Percentiles rank a stretch among this genome's conserved stretches.
These are phyloP conservation scores for Sinocyclocheilus maitianheensis DNA, from an alignment of 2,113 vertebrate genomes.

Conservation along the genomic window DNA sequence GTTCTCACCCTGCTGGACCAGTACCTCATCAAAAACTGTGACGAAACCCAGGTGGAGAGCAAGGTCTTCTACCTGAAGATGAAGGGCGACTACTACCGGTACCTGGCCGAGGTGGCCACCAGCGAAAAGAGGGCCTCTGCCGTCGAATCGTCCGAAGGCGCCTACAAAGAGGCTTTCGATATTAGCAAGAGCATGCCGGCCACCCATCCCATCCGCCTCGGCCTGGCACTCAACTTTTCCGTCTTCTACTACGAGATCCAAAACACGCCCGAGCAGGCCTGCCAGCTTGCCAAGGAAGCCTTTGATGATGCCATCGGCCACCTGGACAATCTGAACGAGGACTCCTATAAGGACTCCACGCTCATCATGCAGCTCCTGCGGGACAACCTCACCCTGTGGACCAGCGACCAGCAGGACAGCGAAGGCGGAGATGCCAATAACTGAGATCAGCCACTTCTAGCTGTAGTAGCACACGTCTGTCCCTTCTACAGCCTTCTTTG, in stretches of 20 bases:
- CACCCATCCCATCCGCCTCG: slow-evolving; percentile 88
- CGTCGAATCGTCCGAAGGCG: slow-evolving; percentile 83
- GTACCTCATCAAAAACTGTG: slow-evolving; percentile 90
- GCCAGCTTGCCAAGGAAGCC: slow-evolving; percentile 89
- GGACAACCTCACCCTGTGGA: slow-evolving; percentile 92
- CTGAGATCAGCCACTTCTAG: slow-evolving; percentile 60
- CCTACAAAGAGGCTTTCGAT: slow-evolving; percentile 89
- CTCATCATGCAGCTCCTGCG: slow-evolving; percentile 88
- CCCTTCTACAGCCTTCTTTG: not conserved
- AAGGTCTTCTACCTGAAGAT: slow-evolving; percentile 93
- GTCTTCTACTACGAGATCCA: slow-evolving; percentile 94
- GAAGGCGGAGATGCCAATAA: slow-evolving; percentile 86
- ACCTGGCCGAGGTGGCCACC: slow-evolving; percentile 85
- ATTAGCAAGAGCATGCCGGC: slow-evolving; percentile 91
- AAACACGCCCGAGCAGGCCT: slow-evolving; percentile 88
- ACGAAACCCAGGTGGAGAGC: slow-evolving; percentile 86
- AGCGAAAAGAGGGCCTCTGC: slow-evolving; percentile 84
- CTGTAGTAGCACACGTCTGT: slow-evolving; percentile 32
- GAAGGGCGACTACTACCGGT: slow-evolving; percentile 90
- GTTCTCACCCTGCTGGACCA: slow-evolving; percentile 84
- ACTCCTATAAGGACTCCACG: slow-evolving; percentile 74
- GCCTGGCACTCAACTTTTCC: slow-evolving; percentile 89
- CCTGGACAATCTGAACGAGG: slow-evolving; percentile 91
- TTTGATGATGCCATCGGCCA: slow-evolving; percentile 90
- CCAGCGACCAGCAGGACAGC: slow-evolving; percentile 89